Evolutionary conservation across 2,797 vertebrate genomes (phyloP).

Genomic region (Syncerus caffer): DNA sequence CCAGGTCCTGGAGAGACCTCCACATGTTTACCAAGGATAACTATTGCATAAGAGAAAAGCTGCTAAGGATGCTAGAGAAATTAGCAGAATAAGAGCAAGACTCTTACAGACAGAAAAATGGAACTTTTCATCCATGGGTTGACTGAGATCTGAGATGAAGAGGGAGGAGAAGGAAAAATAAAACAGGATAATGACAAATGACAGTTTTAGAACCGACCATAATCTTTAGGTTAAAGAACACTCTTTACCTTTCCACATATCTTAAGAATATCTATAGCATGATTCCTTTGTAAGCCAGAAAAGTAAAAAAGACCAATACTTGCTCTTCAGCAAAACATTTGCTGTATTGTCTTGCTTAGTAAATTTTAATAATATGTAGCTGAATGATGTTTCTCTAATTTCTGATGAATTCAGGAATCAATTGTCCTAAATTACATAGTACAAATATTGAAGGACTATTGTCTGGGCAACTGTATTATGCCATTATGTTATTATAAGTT

Average conservation of each 20-base stretch:
- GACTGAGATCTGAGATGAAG: background rate
- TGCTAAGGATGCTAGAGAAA: background rate
- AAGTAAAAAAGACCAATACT: background rate
- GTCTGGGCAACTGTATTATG: background rate
- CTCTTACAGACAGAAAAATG: background rate
- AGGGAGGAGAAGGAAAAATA: background rate
- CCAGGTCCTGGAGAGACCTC: background rate
- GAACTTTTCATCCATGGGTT: background rate
- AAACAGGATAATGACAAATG: background rate
- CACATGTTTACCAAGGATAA: background rate
- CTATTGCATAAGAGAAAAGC: background rate
- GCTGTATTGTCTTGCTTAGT: background rate
- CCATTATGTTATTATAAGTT: background rate
- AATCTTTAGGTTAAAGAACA: background rate
- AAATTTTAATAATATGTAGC: background rate
- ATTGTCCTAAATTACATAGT: background rate
- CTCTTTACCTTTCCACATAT: background rate
- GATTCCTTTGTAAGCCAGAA: background rate
- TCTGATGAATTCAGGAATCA: background rate
- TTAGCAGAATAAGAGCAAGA: background rate
- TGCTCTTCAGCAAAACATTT: background rate
- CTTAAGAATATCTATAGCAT: background rate
- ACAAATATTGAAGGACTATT: background rate
- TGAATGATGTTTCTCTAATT: background rate
- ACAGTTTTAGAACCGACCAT: background rate